Evolutionary conservation across 2,797 vertebrate genomes (phyloP).

Genomic region (Apodemus agrarius): DNA sequence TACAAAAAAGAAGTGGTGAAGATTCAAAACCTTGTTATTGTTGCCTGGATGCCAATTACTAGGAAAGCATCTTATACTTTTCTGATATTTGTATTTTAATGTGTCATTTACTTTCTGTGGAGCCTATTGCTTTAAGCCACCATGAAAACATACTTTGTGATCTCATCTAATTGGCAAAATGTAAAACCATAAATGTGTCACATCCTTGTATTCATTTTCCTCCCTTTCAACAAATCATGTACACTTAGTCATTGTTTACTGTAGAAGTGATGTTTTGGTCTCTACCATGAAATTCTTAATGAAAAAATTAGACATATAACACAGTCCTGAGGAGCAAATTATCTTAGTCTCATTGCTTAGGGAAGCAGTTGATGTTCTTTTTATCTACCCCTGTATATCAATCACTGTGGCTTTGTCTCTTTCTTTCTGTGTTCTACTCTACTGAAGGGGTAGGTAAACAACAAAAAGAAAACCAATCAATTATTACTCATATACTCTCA

Average conservation of each 20-base stretch:
- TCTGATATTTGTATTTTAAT: too few relatives aligned
- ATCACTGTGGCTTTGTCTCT: constrained; percentile 9
- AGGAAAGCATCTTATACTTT: too few relatives aligned
- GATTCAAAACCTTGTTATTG: too few relatives aligned
- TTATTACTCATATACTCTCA: constrained; percentile 26
- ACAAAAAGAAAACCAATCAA: neutral
- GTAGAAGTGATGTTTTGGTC: constrained; percentile 81
- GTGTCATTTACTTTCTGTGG: too few relatives aligned
- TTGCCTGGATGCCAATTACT: too few relatives aligned
- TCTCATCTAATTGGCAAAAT: constrained; percentile 79
- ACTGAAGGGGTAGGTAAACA: neutral
- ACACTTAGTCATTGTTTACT: constrained; percentile 75
- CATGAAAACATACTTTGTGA: too few relatives aligned
- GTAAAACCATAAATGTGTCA: constrained; percentile 84
- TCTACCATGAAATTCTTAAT: constrained; percentile 84
- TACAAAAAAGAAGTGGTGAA: too few relatives aligned
- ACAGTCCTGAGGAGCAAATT: constrained; percentile 78
- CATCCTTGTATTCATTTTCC: constrained; percentile 84
- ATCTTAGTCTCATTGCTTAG: constrained; percentile 83
- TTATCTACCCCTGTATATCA: constrained; percentile 51
- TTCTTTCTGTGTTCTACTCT: constrained; percentile 35
- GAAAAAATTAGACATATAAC: constrained; percentile 83
- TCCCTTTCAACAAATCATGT: constrained; percentile 79
- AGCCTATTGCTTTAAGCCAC: too few relatives aligned
- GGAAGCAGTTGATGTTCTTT: constrained; percentile 79